Base-by-base conservation (phyloP, 2,888 invertebrate genomes). In the Sussaba pulchella region DNA sequence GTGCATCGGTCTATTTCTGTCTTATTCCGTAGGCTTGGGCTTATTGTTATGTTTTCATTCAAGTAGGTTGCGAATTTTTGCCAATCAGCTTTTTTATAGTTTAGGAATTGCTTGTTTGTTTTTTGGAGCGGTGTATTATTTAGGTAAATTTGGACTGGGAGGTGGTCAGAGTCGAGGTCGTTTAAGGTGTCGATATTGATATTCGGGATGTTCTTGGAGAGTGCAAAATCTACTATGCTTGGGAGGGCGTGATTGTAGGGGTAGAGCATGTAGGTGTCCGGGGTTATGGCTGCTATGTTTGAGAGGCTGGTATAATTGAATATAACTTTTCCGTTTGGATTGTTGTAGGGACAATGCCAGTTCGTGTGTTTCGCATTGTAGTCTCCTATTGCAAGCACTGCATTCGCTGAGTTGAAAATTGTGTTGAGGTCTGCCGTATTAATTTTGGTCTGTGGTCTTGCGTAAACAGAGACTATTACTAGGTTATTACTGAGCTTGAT, bases 361-460 rank as follows among this genome's bases (percentile, higher is more conserved):
- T 17, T 59, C 0, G 9, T 10, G 17, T 59, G 47, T 31, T 74
- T 74, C 0, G 66, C 57, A 6, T 74, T 74, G 12, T 21, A 47
- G n/a, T 59, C 66, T 0, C 74, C 69, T 1, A 43, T 78, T 50
- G 54, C 19, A 0, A 73, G 8, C 2, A 73, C 72, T n/a, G 63
- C 10, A 4, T 64, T 52, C 1, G 54, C 63, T 43, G 17, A 1
- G 6, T 52, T 52, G 4, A 73, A 45, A 14, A 63, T 73, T 31
- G 0, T 63, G 6, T 64, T 45, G 0, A 73, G 36, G 2, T 72
- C 63, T 14, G 9, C 6, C n/a, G 63, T 82, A 69, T 85, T 83
- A 76, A 82, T 47, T 47, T 52, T 63, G 10, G 17, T 74, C 17
- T 39, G 84, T 77, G 52, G 84, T 66, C 47, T 77, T 19, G 41